A percentile compares a stretch with the other conserved stretches of the same genome.
These are phyloP conservation scores for Clusia tigrina DNA, from an alignment of 2,888 invertebrate species.

Conservation along the genomic window DNA sequence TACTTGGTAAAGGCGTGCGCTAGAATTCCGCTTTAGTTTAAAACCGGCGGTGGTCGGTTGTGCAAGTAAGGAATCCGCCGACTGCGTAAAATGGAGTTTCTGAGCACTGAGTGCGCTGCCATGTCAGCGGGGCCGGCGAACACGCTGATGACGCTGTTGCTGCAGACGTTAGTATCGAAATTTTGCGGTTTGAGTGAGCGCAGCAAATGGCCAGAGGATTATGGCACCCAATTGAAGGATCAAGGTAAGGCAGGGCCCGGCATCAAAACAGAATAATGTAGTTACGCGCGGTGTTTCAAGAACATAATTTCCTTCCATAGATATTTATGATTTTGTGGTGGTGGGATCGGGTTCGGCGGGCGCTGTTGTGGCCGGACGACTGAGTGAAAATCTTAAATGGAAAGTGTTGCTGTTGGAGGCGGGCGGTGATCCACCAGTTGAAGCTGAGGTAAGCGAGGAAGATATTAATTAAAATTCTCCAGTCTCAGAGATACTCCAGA, in stretches of 20 bases:
- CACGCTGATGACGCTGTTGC: slow-evolving; percentile 68
- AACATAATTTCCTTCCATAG: slow-evolving; percentile 42
- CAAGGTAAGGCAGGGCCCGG: slow-evolving; percentile 48
- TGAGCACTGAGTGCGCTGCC: slow-evolving; percentile 58
- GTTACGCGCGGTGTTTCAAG: no score
- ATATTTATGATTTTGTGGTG: slow-evolving; percentile 68
- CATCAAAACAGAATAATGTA: neutral
- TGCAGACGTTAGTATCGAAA: slow-evolving; percentile 70
- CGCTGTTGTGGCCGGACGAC: slow-evolving; percentile 70
- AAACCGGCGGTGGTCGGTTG: neutral
- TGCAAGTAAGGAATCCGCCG: neutral
- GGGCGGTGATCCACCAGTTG: slow-evolving; percentile 73
- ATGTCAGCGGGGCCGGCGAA: slow-evolving; percentile 61
- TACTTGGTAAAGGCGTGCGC: neutral
- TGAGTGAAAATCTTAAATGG: slow-evolving; percentile 80
- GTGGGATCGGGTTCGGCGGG: slow-evolving; percentile 72
- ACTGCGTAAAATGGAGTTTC: slow-evolving; percentile 55
- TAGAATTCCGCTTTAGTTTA: no score
- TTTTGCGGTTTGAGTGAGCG: slow-evolving; percentile 70
- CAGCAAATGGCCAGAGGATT: slow-evolving; percentile 69
- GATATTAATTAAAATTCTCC: no score
- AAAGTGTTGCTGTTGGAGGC: slow-evolving; percentile 81
- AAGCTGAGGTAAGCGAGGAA: slow-evolving; percentile 59
- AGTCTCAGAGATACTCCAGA: no score
- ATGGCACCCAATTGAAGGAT: slow-evolving; percentile 58